Evolutionary conservation across 2,113 vertebrate species (phyloP), one percentile per base, ranked within the genome.

Genomic region (Azemiops feae): DNA sequence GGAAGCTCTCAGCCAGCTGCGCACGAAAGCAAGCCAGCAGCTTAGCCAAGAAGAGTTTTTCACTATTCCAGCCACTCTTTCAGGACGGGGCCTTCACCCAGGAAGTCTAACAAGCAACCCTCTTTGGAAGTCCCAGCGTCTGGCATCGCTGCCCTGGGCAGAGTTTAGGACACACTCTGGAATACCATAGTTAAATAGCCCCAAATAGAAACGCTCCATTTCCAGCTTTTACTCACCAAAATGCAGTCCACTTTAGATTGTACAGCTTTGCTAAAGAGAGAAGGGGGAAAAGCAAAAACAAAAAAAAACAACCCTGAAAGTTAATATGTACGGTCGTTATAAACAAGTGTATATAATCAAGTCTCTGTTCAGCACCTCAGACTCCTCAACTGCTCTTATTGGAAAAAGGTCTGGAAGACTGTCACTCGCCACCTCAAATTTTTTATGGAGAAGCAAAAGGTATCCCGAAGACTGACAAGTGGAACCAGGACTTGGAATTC

Each of bases 171-270:
- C 2, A 7, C 2, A 3, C 5, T 18, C 69, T 39, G 69, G 2
- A 81, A 39, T n/a, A 39, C n/a, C 2, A 14, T 18, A 8, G 69
- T 18, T 34, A 74, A 34, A n/a, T 6, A 20, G 69, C 69, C n/a
- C 30, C 69, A 39, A 7, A 6, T 39, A 20, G 34, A 81, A 81
- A 20, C 3, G 16, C 69, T 18, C 74, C 18, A 22, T 22, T n/a
- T 86, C 39, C 94, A 95, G 95, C 94, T 87, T 95, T 93, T 96
- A 99, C 99, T 99, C 97, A 99, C 99, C 99, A 99, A 98, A 98
- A 99, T 99, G 98, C 97, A 98, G 98, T 99, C 99, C 98, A 99
- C 99, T 97, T 99, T 99, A 96, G 98, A 99, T 98, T 99, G 99
- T 98, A 99, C 98, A 96, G 99, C 98, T 99, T 99, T 99, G 98